These are phyloP conservation scores for Lycia hirtaria DNA, from an alignment of 2,888 invertebrate genomes.

Conservation along the genomic window DNA sequence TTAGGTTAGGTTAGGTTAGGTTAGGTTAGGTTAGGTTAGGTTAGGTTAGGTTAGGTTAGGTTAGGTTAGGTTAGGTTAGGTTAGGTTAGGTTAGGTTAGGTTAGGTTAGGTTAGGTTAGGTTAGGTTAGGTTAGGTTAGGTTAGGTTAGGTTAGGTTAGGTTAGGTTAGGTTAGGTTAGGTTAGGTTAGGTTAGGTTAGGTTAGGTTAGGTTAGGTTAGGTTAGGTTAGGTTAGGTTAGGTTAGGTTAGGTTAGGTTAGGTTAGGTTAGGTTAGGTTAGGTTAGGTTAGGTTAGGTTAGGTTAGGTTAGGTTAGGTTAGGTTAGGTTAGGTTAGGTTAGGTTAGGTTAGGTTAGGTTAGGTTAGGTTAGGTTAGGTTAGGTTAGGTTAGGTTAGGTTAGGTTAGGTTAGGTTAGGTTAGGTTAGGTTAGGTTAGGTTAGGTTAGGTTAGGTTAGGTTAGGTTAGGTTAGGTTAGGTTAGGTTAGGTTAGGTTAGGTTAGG, in stretches of 20 bases:
- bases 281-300: slow-evolving; percentile 42
- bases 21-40: background rate
- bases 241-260: slow-evolving; percentile 27
- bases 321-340: no score
- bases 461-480: no score
- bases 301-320: slow-evolving; percentile 25
- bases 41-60: slow-evolving; percentile 37
- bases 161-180: background rate
- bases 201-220: background rate
- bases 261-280: slow-evolving; percentile 43
- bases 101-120: slow-evolving; percentile 42
- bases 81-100: slow-evolving; percentile 41
- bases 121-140: slow-evolving; percentile 29
- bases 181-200: background rate
- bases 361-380: no score
- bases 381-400: no score
- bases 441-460: no score
- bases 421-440: no score
- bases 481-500: no score
- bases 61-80: slow-evolving; percentile 44
- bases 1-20: background rate
- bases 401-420: no score
- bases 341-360: no score
- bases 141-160: background rate
- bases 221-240: background rate